Base-by-base conservation (phyloP, 2,888 invertebrate genomes). In the Aphodius granarius region DNA sequence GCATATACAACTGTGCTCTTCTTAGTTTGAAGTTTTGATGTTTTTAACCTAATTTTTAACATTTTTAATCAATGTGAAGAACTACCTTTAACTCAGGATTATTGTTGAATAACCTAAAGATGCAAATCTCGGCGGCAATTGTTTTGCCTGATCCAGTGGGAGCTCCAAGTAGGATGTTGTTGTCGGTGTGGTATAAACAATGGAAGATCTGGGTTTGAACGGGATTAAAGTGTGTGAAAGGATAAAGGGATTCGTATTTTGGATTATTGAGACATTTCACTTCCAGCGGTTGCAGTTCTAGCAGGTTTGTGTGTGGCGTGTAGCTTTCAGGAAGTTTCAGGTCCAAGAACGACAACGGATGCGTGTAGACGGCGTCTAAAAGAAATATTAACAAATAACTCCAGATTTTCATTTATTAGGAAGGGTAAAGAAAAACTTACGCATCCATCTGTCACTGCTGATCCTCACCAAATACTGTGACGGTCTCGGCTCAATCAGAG, bases 181-280 rank as follows among this genome's bases (percentile, higher is more conserved):
- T 91, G 83, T 99, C 97, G 0, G 97, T 97, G 85, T 99, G 95
- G 87, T 97, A 99, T 5, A 99, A 89, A 70, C 96, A 95, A 87
- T 98, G 97, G 87, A 99, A 99, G 78, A 99, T 94, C 89, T 99
- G 98, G 0, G 98, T 98, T 88, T 99, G 99, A 80, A 99, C 97
- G 0, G 99, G 98, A 88, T 99, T 99, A 89, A 99, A 99, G 86
- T 98, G 97, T 0, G 93, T 92, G 87, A 98, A 99, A 78, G 90
- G 91, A 89, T 97, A 99, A 2, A 99, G 89, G 72, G 91, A 89
- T 85, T 98, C 94, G 83, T 93, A 96, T 0, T 89, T 86, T 0
- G 91, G 88, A 83, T 97, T 93, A 81, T 94, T 92, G 16, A 99
- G 88, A 18, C 77, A 77, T 3, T 92, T 91, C 23, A 96, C 90